Evolutionary conservation across 2,113 vertebrate genomes (phyloP).

Genomic region (Herpailurus yagouaroundi): DNA sequence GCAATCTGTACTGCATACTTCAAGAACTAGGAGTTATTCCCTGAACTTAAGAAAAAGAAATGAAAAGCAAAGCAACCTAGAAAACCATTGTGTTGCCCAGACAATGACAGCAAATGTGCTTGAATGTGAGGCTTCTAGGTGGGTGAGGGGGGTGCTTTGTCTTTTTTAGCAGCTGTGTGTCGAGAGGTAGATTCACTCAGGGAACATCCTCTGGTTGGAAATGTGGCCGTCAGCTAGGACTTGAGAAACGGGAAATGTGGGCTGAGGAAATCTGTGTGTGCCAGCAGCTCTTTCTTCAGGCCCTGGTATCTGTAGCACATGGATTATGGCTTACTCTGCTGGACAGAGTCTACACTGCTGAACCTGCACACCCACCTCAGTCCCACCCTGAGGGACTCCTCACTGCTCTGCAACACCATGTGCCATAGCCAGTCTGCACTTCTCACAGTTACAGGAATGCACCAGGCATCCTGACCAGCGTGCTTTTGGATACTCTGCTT

Average conservation of each 20-base stretch:
- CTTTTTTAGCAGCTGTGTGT: background rate
- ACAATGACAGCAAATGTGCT: background rate
- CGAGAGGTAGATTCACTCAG: background rate
- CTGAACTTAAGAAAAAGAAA: background rate
- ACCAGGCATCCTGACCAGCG: background rate
- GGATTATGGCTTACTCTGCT: background rate
- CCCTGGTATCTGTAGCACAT: accelerated
- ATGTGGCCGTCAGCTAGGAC: accelerated
- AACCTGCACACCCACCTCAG: background rate
- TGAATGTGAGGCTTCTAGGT: background rate
- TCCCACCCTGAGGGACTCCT: accelerated
- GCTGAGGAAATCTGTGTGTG: accelerated
- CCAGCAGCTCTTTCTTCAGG: background rate
- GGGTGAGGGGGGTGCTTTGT: too few species aligned
- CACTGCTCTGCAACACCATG: background rate
- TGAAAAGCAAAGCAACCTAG: background rate
- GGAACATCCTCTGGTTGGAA: background rate
- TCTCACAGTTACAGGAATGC: background rate
- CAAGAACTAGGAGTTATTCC: background rate
- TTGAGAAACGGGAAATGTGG: background rate
- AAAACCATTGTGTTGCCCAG: background rate
- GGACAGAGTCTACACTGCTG: background rate
- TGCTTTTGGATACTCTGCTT: background rate
- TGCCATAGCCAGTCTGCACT: too few species aligned
- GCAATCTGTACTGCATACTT: background rate